Evolutionary conservation across 2,113 vertebrate genomes (phyloP).

Genomic region (Acanthisitta chloris): DNA sequence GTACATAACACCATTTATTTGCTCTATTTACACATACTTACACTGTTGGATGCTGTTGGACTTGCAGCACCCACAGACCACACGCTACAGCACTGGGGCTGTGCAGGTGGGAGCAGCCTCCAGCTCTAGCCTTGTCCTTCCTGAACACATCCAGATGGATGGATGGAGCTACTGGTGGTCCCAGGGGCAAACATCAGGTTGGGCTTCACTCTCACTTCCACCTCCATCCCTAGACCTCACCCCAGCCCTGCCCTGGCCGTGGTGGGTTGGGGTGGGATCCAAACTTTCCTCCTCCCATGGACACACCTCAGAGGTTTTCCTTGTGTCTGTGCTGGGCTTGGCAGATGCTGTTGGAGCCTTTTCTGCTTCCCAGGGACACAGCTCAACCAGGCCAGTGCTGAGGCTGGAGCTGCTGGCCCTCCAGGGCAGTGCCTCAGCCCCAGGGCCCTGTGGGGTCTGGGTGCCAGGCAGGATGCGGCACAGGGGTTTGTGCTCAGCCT

Average conservation of each 20-base stretch:
- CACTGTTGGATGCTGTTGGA: background rate
- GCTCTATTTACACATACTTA: background rate
- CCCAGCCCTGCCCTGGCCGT: background rate
- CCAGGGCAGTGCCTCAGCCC: conserved; percentile 4
- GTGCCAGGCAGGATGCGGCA: background rate
- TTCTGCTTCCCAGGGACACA: conserved; percentile 67
- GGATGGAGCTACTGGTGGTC: background rate
- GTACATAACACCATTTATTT: background rate
- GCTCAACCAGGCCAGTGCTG: rapidly evolving
- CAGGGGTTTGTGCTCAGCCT: conserved; percentile 11
- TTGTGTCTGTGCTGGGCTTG: background rate
- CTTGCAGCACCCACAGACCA: background rate
- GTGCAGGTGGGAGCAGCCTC: background rate
- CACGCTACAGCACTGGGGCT: rapidly evolving
- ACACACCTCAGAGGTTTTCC: background rate
- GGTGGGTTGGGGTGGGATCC: background rate
- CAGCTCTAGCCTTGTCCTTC: background rate
- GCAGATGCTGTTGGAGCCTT: background rate
- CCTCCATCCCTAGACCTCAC: background rate
- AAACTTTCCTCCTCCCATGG: background rate
- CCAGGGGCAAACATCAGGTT: conserved; percentile 20
- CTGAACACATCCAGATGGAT: rapidly evolving
- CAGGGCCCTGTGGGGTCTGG: background rate
- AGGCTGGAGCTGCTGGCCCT: background rate
- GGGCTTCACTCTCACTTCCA: background rate